phyloP scores from a whole-genome alignment of 2,113 vertebrate species.

The Patagioenas fasciata region DNA sequence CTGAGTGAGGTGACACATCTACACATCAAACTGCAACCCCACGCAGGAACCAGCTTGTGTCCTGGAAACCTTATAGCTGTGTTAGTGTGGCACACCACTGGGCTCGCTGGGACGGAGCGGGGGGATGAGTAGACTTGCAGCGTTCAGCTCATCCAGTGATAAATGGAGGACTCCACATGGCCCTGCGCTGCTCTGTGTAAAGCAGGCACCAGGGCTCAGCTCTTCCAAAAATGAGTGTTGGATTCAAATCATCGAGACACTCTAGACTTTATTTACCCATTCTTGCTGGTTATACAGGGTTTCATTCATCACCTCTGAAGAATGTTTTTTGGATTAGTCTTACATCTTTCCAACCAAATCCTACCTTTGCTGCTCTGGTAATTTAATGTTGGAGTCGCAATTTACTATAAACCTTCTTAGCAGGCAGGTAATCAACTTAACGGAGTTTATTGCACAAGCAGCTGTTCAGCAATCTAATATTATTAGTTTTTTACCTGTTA shows the following conservation, averaged over 20 bases:
- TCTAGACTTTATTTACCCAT: neutral
- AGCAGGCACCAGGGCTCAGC: neutral
- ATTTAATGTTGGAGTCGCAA: conserved; percentile 58
- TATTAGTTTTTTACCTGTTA: conserved; percentile 56
- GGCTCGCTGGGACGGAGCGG: rapidly evolving
- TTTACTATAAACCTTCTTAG: conserved; percentile 67
- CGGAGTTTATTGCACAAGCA: conserved; percentile 59
- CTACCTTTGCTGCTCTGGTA: conserved; percentile 42
- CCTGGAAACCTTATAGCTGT: neutral
- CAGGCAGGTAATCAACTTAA: conserved; percentile 68
- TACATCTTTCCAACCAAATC: conserved; percentile 23
- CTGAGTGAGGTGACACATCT: neutral
- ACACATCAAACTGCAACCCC: neutral
- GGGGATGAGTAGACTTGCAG: neutral
- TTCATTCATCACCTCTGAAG: conserved; percentile 33
- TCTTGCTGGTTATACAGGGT: neutral
- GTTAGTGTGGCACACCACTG: neutral
- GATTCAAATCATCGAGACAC: neutral
- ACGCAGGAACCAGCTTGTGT: neutral
- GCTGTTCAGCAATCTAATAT: conserved; percentile 59
- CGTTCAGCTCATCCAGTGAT: rapidly evolving
- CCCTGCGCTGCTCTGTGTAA: neutral
- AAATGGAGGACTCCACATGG: neutral
- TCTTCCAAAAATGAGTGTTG: neutral
- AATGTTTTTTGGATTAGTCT: neutral